Evolutionary conservation across 2,113 vertebrate genomes (phyloP).

Genomic region (Sinocyclocheilus grahami): DNA sequence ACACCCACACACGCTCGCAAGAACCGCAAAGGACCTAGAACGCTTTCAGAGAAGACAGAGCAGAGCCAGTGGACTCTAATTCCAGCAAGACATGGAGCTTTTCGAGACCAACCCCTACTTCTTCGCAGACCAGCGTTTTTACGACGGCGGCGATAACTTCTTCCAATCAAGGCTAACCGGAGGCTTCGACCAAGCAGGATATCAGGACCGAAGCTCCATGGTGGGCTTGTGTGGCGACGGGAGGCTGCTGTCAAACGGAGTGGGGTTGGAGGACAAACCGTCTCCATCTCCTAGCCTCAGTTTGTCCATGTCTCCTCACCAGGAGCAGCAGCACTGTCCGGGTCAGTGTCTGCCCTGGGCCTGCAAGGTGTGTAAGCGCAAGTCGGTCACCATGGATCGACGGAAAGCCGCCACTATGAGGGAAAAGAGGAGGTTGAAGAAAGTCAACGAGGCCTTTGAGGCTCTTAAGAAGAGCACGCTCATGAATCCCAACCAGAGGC

Average conservation of each 20-base stretch:
- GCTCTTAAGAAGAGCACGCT: conserved; percentile 96
- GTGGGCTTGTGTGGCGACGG: conserved; percentile 80
- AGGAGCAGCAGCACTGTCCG: conserved; percentile 86
- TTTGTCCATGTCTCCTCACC: conserved; percentile 69
- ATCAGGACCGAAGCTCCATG: conserved; percentile 84
- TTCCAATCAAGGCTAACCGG: conserved; percentile 84
- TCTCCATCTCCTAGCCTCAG: conserved; percentile 73
- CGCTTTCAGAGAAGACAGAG: conserved; percentile 42
- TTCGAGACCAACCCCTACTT: conserved; percentile 98
- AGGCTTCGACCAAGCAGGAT: conserved; percentile 80
- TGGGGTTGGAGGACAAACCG: conserved; percentile 85
- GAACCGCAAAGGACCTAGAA: conserved; percentile 59
- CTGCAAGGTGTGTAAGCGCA: conserved; percentile 95
- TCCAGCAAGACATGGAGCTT: conserved; percentile 86
- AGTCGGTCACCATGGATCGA: conserved; percentile 92
- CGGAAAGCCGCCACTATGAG: conserved; percentile 90
- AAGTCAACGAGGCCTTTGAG: conserved; percentile 98
- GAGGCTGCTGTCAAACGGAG: conserved; percentile 69
- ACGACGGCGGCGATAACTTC: conserved; percentile 87
- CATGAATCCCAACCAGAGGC: conserved; percentile 96
- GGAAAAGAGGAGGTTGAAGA: conserved; percentile 94
- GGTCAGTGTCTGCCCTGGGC: conserved; percentile 98
- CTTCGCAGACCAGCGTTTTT: conserved; percentile 95
- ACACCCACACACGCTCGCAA: conserved; percentile 52
- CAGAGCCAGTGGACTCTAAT: conserved; percentile 60